phyloP scores from a whole-genome alignment of 2,113 vertebrate genomes.

The Platycercus adscitus region DNA sequence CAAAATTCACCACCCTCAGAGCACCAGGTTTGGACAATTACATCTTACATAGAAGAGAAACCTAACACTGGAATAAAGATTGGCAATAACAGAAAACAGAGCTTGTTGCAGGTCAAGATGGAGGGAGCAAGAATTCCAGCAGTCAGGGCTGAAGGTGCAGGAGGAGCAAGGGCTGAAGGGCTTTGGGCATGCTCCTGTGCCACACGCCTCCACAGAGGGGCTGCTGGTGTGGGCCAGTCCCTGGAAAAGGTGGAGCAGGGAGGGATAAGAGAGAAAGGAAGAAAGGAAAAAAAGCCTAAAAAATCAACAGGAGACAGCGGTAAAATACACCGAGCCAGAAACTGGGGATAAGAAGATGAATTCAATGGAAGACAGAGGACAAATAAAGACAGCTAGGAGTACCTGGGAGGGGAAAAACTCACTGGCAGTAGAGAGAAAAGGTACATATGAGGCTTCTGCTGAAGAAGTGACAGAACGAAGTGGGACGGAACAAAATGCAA shows the following conservation, averaged over 20 bases:
- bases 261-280: background rate
- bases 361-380: background rate
- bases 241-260: background rate
- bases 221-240: background rate
- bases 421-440: background rate
- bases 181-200: background rate
- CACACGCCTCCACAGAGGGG: background rate
- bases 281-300: background rate
- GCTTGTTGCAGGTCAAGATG: background rate
- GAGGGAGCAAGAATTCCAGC: background rate
- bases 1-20: background rate
- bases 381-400: background rate
- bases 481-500: background rate
- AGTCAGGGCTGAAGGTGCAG: background rate
- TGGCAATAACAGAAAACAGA: background rate
- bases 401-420: background rate
- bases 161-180: background rate
- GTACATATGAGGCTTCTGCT: rapidly evolving
- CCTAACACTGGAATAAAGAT: background rate
- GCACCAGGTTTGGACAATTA: rapidly evolving
- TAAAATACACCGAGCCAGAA: background rate
- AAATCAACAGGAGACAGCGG: background rate
- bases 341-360: background rate
- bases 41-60: background rate
- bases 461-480: background rate